Conservation (phyloP, 1,140 invertebrate genomes). For the Ceratina japonica region DNA sequence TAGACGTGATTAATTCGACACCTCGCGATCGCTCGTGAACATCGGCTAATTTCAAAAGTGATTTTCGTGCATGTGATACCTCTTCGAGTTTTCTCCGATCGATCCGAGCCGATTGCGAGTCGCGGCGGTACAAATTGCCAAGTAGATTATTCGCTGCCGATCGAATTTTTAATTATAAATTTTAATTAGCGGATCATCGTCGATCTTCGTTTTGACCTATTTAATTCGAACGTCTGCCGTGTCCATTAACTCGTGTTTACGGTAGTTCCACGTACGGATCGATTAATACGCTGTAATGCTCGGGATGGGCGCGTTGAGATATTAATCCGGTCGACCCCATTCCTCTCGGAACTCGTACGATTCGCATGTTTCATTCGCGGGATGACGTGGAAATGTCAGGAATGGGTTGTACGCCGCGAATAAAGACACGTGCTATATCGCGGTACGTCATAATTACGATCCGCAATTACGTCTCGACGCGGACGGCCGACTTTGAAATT, state of each 20-base stretch:
- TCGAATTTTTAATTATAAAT: no score
- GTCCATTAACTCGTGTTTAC: not conserved
- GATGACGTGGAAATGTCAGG: not conserved
- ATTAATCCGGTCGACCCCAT: conserved; percentile 13
- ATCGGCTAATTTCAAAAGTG: not conserved
- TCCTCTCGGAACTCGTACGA: not conserved
- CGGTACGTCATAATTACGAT: not conserved
- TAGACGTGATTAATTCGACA: conserved; percentile 54
- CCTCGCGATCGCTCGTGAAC: not conserved
- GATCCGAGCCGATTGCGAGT: no score
- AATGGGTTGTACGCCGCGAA: not conserved
- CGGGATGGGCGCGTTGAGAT: not conserved
- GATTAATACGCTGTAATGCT: conserved; percentile 20
- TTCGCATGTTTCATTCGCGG: not conserved
- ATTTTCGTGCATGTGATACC: not conserved
- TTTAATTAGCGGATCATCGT: not conserved
- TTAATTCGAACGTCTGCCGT: not conserved
- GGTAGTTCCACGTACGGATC: conserved; percentile 1
- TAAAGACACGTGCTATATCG: not conserved
- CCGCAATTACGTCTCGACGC: not conserved
- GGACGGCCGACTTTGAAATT: no score
- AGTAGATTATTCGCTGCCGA: no score
- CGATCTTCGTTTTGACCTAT: not conserved
- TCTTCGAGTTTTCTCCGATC: no score
- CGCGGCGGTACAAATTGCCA: no score